phyloP scores from a whole-genome alignment of 2,888 invertebrate genomes.

The Gisinianus flammeolus region DNA sequence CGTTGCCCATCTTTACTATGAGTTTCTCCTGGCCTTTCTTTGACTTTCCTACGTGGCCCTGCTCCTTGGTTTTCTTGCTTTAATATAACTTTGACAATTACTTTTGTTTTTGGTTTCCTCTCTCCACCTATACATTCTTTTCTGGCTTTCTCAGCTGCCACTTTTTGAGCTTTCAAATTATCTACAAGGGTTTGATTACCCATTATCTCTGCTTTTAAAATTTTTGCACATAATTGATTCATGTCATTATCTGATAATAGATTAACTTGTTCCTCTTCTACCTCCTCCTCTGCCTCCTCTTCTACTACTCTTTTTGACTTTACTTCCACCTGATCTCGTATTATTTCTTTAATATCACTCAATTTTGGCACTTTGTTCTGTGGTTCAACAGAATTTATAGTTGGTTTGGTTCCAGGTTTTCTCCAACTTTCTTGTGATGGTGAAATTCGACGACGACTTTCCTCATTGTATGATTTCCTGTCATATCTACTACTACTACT shows the following conservation, averaged over 20 bases:
- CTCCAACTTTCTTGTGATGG: conserved; percentile 33
- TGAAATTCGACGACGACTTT: neutral
- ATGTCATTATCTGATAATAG: conserved; percentile 79
- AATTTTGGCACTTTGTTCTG: neutral
- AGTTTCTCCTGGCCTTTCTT: conserved; percentile 66
- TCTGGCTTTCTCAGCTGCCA: conserved; percentile 54
- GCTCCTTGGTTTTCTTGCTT: conserved; percentile 31
- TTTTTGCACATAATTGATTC: conserved; percentile 87
- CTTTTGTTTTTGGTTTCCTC: conserved; percentile 42
- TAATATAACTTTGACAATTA: conserved; percentile 53
- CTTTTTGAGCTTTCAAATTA: conserved; percentile 72
- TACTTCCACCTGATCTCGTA: neutral
- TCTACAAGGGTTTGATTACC: conserved; percentile 73
- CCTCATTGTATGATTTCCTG: neutral
- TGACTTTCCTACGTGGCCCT: conserved; percentile 35
- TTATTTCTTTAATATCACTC: neutral
- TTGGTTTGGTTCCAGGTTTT: conserved; percentile 8
- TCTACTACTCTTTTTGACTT: neutral
- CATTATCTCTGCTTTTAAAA: conserved; percentile 92
- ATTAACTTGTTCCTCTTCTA: conserved; percentile 39
- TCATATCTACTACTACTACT: conserved; percentile 20
- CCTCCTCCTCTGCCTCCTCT: neutral
- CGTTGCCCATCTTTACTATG: conserved; percentile 73
- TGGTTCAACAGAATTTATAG: conserved; percentile 6
- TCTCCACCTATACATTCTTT: conserved; percentile 44